phyloP scores from a whole-genome alignment of 2,113 vertebrate genomes.

The Vulpes lagopus region DNA sequence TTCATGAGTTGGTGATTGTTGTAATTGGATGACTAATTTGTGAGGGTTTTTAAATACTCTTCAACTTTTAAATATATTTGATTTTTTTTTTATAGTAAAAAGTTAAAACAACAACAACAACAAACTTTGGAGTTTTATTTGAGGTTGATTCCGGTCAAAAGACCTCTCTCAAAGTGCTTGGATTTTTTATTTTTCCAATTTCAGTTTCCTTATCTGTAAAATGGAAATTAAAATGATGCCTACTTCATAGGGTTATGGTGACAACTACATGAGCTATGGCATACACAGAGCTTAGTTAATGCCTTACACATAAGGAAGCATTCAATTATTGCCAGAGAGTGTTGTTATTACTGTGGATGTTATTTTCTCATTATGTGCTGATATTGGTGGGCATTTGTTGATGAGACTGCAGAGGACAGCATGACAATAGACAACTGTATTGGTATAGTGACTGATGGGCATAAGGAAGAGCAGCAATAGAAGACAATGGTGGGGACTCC shows the following conservation, averaged over 20 bases:
- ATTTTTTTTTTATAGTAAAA: not conserved
- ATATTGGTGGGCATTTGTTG: not conserved
- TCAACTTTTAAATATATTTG: not conserved
- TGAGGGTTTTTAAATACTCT: not conserved
- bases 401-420: not conserved
- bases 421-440: fast-evolving
- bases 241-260: not conserved
- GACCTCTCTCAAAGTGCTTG: not conserved
- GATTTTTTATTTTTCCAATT: not conserved
- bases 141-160: not conserved
- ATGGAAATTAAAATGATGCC: not conserved
- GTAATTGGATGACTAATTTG: not conserved
- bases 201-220: not conserved
- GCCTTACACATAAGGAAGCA: not conserved
- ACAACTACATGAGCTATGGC: not conserved
- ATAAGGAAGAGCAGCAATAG: not conserved
- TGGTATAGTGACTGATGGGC: too few species aligned
- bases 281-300: not conserved
- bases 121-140: not conserved
- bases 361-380: not conserved
- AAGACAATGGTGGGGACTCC: fast-evolving
- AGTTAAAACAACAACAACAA: not conserved
- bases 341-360: not conserved
- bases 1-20: not conserved
- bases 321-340: not conserved